Evolutionary conservation across 2,113 vertebrate species (phyloP).

Genomic region (Channa argus): DNA sequence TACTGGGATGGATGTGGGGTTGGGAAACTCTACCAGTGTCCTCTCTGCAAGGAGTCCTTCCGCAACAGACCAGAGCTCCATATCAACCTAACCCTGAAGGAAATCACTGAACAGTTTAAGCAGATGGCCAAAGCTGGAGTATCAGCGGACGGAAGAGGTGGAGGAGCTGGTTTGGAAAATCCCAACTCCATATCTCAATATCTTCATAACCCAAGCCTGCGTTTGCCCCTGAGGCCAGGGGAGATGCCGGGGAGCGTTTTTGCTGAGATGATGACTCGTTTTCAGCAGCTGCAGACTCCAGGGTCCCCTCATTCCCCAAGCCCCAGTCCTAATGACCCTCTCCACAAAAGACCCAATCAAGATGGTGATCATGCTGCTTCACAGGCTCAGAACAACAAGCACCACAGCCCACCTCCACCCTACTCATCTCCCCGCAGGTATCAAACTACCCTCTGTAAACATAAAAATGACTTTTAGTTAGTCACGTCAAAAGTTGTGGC

Average conservation of each 20-base stretch:
- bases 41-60: conserved; percentile 82
- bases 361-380: not conserved
- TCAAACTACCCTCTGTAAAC: not conserved
- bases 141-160: not conserved
- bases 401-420: conserved; percentile 36
- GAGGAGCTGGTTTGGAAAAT: not conserved
- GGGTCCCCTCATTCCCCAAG: not conserved
- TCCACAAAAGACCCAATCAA: not conserved
- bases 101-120: conserved; percentile 84
- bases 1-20: conserved; percentile 73
- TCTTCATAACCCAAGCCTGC: not conserved
- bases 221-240: not conserved
- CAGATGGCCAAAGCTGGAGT: conserved; percentile 38
- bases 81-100: conserved; percentile 81
- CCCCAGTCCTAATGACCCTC: not conserved
- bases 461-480: too few species aligned
- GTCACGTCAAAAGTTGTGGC: too few species aligned
- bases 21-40: conserved; percentile 70
- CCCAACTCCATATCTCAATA: not conserved
- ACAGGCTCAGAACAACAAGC: not conserved
- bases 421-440: conserved; percentile 58
- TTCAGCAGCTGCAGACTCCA: conserved; percentile 21
- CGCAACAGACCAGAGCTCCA: conserved; percentile 78
- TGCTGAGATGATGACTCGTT: conserved; percentile 71
- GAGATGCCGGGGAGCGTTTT: conserved; percentile 63